Evolutionary conservation across 1,140 invertebrate species (phyloP).

Genomic region (Hypothenemus hampei): DNA sequence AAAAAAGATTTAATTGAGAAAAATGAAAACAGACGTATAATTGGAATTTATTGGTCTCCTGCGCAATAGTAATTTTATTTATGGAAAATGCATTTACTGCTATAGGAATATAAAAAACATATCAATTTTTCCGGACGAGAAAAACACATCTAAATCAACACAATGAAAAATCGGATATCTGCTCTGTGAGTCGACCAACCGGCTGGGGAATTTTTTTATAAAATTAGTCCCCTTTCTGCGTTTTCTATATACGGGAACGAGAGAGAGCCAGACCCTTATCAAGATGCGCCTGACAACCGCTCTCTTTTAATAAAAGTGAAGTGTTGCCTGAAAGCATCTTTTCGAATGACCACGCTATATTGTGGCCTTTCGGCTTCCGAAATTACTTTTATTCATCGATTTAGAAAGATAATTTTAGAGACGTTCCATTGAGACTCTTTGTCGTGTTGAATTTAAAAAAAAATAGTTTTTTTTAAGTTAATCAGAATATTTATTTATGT

Average conservation of each 20-base stretch:
- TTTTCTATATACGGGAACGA: constrained; percentile 24
- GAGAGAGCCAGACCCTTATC: constrained; percentile 29
- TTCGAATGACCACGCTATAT: constrained; percentile 22
- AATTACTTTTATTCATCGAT: constrained; percentile 28
- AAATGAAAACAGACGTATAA: neutral
- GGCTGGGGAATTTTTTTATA: constrained; percentile 21
- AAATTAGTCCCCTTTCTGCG: constrained; percentile 27
- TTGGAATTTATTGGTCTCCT: neutral
- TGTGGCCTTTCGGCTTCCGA: constrained; percentile 18
- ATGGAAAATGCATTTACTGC: neutral
- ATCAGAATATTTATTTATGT: too few species aligned
- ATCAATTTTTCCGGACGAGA: constrained; percentile 1
- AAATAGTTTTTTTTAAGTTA: too few species aligned
- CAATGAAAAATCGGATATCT: constrained; percentile 23
- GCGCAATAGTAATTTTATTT: neutral
- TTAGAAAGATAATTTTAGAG: constrained; percentile 24
- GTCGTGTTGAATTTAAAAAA: too few species aligned
- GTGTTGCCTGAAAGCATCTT: constrained; percentile 24
- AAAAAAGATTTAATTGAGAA: neutral
- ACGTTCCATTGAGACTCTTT: too few species aligned
- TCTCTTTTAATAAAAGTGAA: constrained; percentile 30
- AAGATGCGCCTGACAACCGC: constrained; percentile 28
- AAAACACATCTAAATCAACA: constrained; percentile 17
- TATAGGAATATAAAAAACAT: too few species aligned
- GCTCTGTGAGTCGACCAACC: constrained; percentile 7